Conservation (phyloP, 2,797 vertebrate species). For the Calcarius lapponicus region DNA sequence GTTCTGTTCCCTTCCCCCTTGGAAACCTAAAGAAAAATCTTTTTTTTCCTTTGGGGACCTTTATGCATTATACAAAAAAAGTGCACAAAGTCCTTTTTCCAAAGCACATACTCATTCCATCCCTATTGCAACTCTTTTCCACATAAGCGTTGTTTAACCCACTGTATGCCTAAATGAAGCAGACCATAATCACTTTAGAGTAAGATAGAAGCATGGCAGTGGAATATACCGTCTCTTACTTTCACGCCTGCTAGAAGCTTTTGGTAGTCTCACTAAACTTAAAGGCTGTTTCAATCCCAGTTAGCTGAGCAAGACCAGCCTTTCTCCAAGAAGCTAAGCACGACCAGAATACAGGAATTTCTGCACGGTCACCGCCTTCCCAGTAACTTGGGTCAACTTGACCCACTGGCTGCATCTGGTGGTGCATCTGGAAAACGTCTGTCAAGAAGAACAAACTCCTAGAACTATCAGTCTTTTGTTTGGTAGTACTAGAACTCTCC, state of each 20-base stretch:
- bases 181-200: not conserved
- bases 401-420: too few species aligned
- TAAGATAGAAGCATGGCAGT: fast-evolving
- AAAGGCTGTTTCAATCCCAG: not conserved
- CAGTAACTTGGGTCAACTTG: not conserved
- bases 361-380: fast-evolving
- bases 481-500: not conserved
- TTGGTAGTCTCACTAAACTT: not conserved
- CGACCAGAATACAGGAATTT: fast-evolving
- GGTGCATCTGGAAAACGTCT: not conserved
- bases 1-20: not conserved
- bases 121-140: not conserved
- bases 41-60: not conserved
- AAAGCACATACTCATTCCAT: not conserved
- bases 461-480: not conserved
- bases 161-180: not conserved
- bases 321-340: not conserved
- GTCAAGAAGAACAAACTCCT: not conserved
- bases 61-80: not conserved
- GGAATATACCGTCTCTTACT: fast-evolving
- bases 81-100: not conserved
- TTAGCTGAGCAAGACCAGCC: not conserved
- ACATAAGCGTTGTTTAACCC: not conserved
- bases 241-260: not conserved
- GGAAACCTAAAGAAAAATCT: not conserved